These are phyloP conservation scores for Synodontis membranacea DNA, from an alignment of 2,113 vertebrate species.

Conservation along the genomic window DNA sequence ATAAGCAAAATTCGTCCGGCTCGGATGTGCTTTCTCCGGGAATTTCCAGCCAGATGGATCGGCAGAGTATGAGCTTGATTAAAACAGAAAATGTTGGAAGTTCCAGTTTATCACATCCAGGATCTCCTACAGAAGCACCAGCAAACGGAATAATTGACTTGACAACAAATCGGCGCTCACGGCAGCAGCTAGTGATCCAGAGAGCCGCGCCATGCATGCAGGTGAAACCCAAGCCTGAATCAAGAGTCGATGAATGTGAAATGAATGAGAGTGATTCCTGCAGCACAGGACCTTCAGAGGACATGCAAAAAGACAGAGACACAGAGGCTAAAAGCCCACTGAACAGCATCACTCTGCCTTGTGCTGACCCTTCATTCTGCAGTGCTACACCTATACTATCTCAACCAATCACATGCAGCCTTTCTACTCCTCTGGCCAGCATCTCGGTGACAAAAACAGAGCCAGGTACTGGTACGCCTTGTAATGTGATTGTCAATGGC, in stretches of 20 bases:
- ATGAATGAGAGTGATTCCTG: conserved; percentile 63
- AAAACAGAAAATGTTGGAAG: conserved; percentile 80
- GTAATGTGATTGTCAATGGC: conserved; percentile 97
- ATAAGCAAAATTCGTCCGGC: conserved; percentile 79
- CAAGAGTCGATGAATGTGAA: conserved; percentile 48
- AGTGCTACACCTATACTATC: conserved; percentile 56
- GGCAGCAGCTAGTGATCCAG: conserved; percentile 91
- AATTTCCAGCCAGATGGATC: conserved; percentile 80
- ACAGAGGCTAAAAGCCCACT: conserved; percentile 78
- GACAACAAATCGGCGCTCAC: conserved; percentile 85
- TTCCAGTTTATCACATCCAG: conserved; percentile 70
- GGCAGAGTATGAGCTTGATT: conserved; percentile 78
- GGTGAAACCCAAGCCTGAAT: conserved; percentile 87
- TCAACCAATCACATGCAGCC: conserved; percentile 56
- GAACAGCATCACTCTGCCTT: conserved; percentile 73
- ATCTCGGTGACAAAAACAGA: conserved; percentile 70
- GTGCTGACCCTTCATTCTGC: conserved; percentile 73
- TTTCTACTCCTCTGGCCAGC: conserved; percentile 41
- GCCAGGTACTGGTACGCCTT: conserved; percentile 76
- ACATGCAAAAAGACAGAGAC: conserved; percentile 68
- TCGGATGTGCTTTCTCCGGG: conserved; percentile 79
- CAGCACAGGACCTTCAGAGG: conserved; percentile 63
- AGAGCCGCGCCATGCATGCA: conserved; percentile 81
- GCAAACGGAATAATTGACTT: conserved; percentile 95
- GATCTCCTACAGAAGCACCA: conserved; percentile 74